A percentile compares a stretch with the other conserved stretches of the same genome.
Evolutionary conservation across 2,888 invertebrate species (phyloP).

Genomic region (Aphodius sticticus): DNA sequence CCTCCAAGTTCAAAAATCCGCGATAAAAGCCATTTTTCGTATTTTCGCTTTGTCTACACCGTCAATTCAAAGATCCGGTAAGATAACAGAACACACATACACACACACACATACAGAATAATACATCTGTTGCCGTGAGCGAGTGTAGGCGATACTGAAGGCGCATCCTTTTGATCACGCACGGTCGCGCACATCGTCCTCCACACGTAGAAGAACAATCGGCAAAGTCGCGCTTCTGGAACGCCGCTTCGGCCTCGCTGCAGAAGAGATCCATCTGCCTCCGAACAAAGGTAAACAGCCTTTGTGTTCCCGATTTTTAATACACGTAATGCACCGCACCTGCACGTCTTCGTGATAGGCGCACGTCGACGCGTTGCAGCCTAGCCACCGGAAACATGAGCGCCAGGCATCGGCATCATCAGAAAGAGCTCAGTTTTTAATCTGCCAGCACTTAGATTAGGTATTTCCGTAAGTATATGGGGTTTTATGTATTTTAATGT

Average conservation of each 20-base stretch:
- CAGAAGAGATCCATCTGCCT: constrained; percentile 8
- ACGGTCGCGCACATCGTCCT: not conserved
- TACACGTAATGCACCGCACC: constrained; percentile 46
- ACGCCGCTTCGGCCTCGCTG: not conserved
- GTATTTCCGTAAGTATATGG: not conserved
- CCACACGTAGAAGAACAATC: not conserved
- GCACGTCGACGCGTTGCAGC: constrained; percentile 7
- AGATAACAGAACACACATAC: not conserved
- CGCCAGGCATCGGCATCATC: not conserved
- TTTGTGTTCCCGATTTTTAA: constrained; percentile 44
- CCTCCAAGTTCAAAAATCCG: not conserved
- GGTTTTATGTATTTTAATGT: not conserved
- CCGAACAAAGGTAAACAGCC: constrained; percentile 39
- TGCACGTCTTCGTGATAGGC: constrained; percentile 13
- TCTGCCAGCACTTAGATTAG: not conserved
- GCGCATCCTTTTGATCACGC: not conserved
- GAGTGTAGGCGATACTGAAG: not conserved
- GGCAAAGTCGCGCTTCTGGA: not conserved
- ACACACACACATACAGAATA: not conserved
- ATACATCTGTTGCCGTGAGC: not conserved
- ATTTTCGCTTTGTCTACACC: not conserved
- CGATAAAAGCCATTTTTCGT: not conserved
- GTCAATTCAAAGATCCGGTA: not conserved
- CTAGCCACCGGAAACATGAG: not conserved
- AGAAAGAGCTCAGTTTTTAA: not conserved